These are phyloP conservation scores for Villa cingulata DNA, from an alignment of 2,888 invertebrate genomes.

Conservation along the genomic window DNA sequence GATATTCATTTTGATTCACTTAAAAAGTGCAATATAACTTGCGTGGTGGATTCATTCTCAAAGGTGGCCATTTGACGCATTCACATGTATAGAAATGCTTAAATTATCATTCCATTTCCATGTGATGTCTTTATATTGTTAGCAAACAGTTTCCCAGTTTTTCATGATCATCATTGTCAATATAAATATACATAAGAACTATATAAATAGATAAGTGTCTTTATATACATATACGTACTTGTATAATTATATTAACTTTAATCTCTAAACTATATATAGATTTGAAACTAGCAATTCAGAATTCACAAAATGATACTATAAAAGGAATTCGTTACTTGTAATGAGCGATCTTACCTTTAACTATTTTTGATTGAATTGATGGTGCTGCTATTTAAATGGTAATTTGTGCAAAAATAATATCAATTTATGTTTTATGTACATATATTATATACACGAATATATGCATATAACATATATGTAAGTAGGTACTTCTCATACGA, in stretches of 20 bases:
- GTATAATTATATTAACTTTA: too few species aligned
- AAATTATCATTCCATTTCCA: constrained; percentile 15
- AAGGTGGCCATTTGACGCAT: constrained; percentile 15
- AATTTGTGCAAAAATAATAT: constrained; percentile 1
- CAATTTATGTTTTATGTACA: not conserved
- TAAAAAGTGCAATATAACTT: constrained; percentile 1
- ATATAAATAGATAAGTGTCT: too few species aligned
- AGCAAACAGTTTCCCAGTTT: constrained; percentile 3
- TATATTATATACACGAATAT: not conserved
- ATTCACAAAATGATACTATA: constrained; percentile 11
- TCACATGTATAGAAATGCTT: constrained; percentile 12
- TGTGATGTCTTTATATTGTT: constrained; percentile 15
- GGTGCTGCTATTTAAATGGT: constrained; percentile 12
- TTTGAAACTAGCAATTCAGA: too few species aligned
- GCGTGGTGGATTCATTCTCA: constrained; percentile 5
- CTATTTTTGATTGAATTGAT: constrained; percentile 14
- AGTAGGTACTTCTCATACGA: too few species aligned
- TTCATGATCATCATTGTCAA: constrained; percentile 4
- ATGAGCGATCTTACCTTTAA: constrained; percentile 10
- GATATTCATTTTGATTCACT: not conserved
- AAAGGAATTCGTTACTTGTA: constrained; percentile 15
- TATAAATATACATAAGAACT: not conserved
- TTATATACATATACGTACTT: too few species aligned
- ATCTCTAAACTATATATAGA: too few species aligned
- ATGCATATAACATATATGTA: too few species aligned